Conservation (phyloP, 2,113 vertebrate genomes). For the Gavialis gangeticus region DNA sequence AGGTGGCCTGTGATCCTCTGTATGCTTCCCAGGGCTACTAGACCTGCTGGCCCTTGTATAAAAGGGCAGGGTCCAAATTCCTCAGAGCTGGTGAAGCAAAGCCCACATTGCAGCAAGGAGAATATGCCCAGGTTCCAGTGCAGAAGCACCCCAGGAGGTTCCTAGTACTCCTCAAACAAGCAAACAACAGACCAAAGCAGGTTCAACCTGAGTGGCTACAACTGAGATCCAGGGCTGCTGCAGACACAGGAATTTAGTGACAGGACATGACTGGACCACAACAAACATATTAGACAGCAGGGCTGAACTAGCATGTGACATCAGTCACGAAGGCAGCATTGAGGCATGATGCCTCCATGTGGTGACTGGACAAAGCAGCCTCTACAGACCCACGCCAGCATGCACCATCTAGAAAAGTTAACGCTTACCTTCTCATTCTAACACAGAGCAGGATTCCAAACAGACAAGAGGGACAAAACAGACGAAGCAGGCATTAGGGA, state of each 20-base stretch:
- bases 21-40: background rate
- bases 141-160: background rate
- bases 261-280: slow-evolving; percentile 51
- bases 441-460: slow-evolving; percentile 99
- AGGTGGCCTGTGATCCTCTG: background rate
- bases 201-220: slow-evolving; percentile 51
- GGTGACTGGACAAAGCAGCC: slow-evolving; percentile 47
- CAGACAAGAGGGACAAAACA: slow-evolving; percentile 97
- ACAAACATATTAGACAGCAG: slow-evolving; percentile 52
- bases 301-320: slow-evolving; percentile 37
- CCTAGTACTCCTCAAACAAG: slow-evolving; percentile 26
- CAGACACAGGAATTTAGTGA: slow-evolving; percentile 45
- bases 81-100: background rate
- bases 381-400: slow-evolving; percentile 81
- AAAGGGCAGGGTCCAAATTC: background rate
- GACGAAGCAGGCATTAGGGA: slow-evolving; percentile 97
- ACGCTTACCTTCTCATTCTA: slow-evolving; percentile 99
- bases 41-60: background rate
- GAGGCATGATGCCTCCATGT: slow-evolving; percentile 55
- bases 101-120: background rate
- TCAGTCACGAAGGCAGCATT: slow-evolving; percentile 67
- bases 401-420: slow-evolving; percentile 91
- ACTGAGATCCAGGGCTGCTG: slow-evolving; percentile 72
- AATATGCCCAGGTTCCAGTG: background rate
- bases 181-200: slow-evolving; percentile 15